Evolutionary conservation across 1,140 invertebrate genomes (phyloP), one percentile per base, ranked within the genome.

Genomic region (Apis dorsata): DNA sequence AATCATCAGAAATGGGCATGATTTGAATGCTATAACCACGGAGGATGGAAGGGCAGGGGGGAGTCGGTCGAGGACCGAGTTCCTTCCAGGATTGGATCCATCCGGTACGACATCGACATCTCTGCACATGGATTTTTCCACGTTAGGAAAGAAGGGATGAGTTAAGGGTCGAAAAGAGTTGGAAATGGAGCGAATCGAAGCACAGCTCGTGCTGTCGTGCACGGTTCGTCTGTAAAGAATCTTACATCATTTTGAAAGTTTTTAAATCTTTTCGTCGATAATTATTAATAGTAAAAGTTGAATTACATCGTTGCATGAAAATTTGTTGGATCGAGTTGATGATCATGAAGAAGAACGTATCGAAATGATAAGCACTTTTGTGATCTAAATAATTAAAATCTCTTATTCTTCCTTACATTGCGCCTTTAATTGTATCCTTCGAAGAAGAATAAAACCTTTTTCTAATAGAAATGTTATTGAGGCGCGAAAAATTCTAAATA

Each of bases 161-260:
- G 15, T 65, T 65, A 65, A 63, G 74, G 81, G 73, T 79, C 78
- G 73, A 88, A 89, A 89, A 84, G 88, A 89, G 88, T 89, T 88
- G 76, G 84, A 88, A 88, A 86, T 85, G 79, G 84, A 88, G 69
- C 83, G 80, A 86, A 87, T 85, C 81, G 82, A 88, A 72, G 81
- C 83, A 81, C 85, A 85, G 79, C 83, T 88, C 88, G 83, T n/a
- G 81, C 88, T 90, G 89, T 90, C 89, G 87, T 79, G 85, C 79
- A 66, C 89, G 90, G 86, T 83, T 77, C 68, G 68, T 85, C 88
- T 82, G 75, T 77, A 65, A 84, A 86, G 86, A 83, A 89, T 89
- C 81, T 62, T 81, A 81, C 65, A 62, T 86, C 68, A 87, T 81
- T 78, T 85, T 81, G 78, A 87, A 89, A 89, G 81, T 89, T 74